A percentile compares a stretch with the other conserved stretches of the same genome.
phyloP scores from a whole-genome alignment of 2,797 vertebrate genomes.

The Periophthalmus magnuspinnatus region DNA sequence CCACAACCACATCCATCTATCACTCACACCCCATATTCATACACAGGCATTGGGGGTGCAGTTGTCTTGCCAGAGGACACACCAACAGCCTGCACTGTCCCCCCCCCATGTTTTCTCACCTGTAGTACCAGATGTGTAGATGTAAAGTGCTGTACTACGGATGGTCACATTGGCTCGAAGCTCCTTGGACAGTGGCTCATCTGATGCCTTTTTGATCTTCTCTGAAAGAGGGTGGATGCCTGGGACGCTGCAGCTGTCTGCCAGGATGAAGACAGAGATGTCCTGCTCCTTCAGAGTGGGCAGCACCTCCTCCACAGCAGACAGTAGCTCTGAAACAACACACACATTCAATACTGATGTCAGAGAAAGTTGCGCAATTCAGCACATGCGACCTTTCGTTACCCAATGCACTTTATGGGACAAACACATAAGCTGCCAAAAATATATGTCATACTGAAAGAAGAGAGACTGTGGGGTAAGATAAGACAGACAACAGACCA shows the following conservation, averaged over 20 bases:
- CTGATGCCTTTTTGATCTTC: slow-evolving; percentile 79
- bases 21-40: background rate
- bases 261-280: slow-evolving; percentile 79
- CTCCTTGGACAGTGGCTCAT: slow-evolving; percentile 74
- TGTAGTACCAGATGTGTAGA: slow-evolving; percentile 95
- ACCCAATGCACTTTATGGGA: slow-evolving; percentile 12
- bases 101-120: slow-evolving; percentile 50
- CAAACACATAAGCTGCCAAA: slow-evolving; percentile 17
- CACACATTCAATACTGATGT: background rate
- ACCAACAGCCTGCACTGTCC: too few relatives aligned
- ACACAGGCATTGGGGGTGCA: background rate
- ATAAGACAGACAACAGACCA: background rate
- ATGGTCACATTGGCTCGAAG: slow-evolving; percentile 79
- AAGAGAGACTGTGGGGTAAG: background rate
- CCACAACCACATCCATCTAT: too few relatives aligned
- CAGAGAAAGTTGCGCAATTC: slow-evolving; percentile 38
- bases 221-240: slow-evolving; percentile 77
- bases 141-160: slow-evolving; percentile 83
- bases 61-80: too few relatives aligned
- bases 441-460: slow-evolving; percentile 11
- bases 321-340: slow-evolving; percentile 77
- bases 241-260: slow-evolving; percentile 69
- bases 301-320: slow-evolving; percentile 84
- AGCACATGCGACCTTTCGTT: slow-evolving; percentile 36
- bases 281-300: slow-evolving; percentile 80